phyloP scores from a whole-genome alignment of 2,888 invertebrate genomes.

The Timema podura region DNA sequence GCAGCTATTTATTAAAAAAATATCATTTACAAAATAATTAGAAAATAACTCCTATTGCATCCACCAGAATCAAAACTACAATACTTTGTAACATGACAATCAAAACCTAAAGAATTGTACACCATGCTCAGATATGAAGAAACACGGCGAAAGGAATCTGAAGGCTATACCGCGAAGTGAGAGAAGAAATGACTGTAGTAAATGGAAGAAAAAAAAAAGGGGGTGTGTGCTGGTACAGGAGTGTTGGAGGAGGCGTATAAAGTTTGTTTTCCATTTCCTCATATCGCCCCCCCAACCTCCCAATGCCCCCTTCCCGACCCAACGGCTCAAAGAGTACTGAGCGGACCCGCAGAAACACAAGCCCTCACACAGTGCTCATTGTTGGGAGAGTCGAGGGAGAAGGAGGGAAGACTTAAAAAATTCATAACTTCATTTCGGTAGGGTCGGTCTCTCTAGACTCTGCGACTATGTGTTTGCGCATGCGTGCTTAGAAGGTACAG shows the following conservation, averaged over 20 bases:
- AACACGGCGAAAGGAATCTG: too few relatives aligned
- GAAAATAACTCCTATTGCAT: too few relatives aligned
- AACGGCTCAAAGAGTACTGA: slow-evolving; percentile 2
- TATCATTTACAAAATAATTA: too few relatives aligned
- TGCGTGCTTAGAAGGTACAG: too few relatives aligned
- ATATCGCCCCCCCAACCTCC: slow-evolving; percentile 19
- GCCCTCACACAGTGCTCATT: slow-evolving; percentile 19
- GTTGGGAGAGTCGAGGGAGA: slow-evolving; percentile 3
- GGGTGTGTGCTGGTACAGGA: not conserved
- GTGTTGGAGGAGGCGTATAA: slow-evolving; percentile 5
- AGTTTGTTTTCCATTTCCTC: slow-evolving; percentile 27
- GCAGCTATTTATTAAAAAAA: too few relatives aligned
- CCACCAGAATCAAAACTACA: too few relatives aligned
- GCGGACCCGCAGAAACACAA: too few relatives aligned
- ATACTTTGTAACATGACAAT: too few relatives aligned
- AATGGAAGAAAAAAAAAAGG: slow-evolving; percentile 8
- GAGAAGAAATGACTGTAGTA: not conserved
- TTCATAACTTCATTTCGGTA: slow-evolving; percentile 26
- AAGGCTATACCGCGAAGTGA: too few relatives aligned
- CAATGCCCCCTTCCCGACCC: not conserved
- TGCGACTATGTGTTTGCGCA: too few relatives aligned
- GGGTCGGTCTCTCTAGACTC: slow-evolving; percentile 11
- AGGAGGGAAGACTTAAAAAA: slow-evolving; percentile 23
- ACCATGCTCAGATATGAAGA: too few relatives aligned
- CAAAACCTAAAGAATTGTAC: too few relatives aligned